Conservation (phyloP, 2,888 invertebrate species). For the Tetragonisca angustula region DNA sequence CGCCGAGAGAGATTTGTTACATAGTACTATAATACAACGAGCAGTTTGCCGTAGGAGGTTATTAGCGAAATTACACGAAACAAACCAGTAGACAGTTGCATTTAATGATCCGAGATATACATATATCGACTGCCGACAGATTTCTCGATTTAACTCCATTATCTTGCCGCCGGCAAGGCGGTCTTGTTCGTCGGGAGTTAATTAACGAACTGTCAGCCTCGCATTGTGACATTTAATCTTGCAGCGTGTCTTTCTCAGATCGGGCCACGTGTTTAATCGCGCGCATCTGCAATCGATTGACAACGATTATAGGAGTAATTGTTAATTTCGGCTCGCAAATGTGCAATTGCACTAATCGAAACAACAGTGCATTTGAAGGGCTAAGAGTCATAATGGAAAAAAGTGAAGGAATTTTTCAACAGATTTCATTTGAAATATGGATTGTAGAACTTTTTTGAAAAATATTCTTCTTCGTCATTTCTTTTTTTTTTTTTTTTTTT, state of each 20-base stretch:
- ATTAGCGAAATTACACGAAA: constrained; percentile 59
- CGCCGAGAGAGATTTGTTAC: constrained; percentile 4
- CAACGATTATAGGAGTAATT: neutral
- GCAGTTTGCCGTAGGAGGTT: constrained; percentile 21
- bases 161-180: constrained; percentile 28
- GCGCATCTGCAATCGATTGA: constrained; percentile 19
- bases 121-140: constrained; percentile 26
- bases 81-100: constrained; percentile 38
- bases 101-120: constrained; percentile 46
- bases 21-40: neutral
- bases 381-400: too few relatives aligned
- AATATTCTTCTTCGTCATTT: too few relatives aligned
- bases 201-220: constrained; percentile 54
- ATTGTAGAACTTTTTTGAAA: too few relatives aligned
- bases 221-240: constrained; percentile 51
- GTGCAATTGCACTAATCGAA: neutral
- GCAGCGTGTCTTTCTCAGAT: constrained; percentile 22
- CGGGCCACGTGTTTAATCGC: constrained; percentile 18
- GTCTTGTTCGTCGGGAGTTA: constrained; percentile 55
- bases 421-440: too few relatives aligned
- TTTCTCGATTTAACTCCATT: constrained; percentile 53
- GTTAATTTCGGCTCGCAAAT: neutral
- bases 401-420: too few relatives aligned
- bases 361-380: neutral
- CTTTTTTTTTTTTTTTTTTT: too few relatives aligned